A percentile compares a stretch with the other conserved stretches of the same genome.
Conservation (phyloP, 2,797 vertebrate species). For the Rhodeus uyekii region DNA sequence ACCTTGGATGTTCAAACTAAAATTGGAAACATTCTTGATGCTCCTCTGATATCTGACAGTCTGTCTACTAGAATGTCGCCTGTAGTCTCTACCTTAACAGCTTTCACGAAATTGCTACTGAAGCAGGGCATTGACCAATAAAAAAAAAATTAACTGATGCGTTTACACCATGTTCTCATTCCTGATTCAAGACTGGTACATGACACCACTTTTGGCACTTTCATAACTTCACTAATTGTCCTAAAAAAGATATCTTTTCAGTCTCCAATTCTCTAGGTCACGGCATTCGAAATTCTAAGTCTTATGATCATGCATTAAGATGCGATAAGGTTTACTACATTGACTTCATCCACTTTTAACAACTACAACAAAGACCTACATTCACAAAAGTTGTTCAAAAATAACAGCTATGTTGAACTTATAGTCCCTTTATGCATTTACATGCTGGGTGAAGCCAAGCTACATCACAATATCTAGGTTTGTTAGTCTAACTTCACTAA, state of each 20-base stretch:
- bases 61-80: neutral
- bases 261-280: neutral
- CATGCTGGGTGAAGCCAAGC: neutral
- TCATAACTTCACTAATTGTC: neutral
- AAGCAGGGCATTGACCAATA: neutral
- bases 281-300: neutral
- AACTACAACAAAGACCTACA: neutral
- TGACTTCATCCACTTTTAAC: neutral
- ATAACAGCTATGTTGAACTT: neutral
- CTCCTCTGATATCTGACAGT: slow-evolving; percentile 6
- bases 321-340: no score
- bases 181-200: neutral
- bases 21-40: slow-evolving; percentile 18
- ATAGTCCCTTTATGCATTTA: no score
- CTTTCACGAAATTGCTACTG: neutral
- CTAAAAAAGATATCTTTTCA: neutral
- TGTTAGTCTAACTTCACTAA: neutral
- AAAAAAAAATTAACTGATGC: neutral
- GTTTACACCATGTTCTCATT: neutral
- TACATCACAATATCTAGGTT: neutral
- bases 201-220: neutral
- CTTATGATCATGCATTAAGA: no score
- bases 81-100: neutral
- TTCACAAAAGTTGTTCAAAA: neutral
- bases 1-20: slow-evolving; percentile 7